phyloP scores from a whole-genome alignment of 2,797 vertebrate species.

The Poliocrania exsul region DNA sequence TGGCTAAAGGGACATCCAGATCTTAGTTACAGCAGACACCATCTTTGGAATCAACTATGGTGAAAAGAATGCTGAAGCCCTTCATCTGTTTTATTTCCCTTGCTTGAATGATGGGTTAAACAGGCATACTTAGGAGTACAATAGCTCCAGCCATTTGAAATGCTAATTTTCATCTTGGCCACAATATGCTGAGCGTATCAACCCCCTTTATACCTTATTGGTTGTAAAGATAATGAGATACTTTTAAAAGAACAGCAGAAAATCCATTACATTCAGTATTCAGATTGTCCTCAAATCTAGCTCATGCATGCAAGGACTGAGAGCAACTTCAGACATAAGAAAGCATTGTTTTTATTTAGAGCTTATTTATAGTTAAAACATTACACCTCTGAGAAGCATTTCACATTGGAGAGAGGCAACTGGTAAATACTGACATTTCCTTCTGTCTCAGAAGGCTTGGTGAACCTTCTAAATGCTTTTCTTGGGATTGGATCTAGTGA shows the following conservation, averaged over 20 bases:
- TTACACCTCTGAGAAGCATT: background rate
- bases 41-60: constrained; percentile 56
- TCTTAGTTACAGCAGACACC: constrained; percentile 68
- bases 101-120: constrained; percentile 60
- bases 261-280: background rate
- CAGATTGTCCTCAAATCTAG: constrained; percentile 8
- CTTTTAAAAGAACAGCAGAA: constrained; percentile 42
- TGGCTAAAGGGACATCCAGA: constrained; percentile 55
- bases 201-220: constrained; percentile 45
- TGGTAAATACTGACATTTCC: background rate
- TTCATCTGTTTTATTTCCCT: constrained; percentile 66
- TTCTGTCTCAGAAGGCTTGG: background rate
- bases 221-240: constrained; percentile 43
- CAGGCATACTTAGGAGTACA: constrained; percentile 55
- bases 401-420: background rate
- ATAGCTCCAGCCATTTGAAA: constrained; percentile 65
- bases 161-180: constrained; percentile 66
- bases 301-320: background rate
- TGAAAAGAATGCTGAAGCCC: constrained; percentile 40
- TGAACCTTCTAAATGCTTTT: background rate
- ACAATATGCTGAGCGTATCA: constrained; percentile 41
- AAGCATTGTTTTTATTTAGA: background rate
- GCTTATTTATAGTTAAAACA: background rate
- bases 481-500: background rate
- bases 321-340: background rate